Percentiles rank a stretch among this genome's conserved stretches.
phyloP scores from a whole-genome alignment of 2,888 invertebrate genomes.

The Hyles lineata region DNA sequence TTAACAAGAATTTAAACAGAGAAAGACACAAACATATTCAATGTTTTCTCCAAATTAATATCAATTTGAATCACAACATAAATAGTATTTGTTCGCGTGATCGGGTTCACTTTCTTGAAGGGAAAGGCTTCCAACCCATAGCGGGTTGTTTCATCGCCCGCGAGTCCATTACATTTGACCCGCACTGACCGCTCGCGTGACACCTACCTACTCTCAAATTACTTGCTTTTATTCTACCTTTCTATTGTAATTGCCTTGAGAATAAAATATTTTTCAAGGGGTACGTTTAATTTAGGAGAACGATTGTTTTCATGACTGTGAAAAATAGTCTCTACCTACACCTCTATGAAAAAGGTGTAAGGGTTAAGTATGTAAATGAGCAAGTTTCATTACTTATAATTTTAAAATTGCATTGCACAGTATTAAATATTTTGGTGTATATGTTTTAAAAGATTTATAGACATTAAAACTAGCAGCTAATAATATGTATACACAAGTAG shows the following conservation, averaged over 20 bases:
- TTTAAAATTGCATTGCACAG: no score
- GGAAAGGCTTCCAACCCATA: constrained; percentile 15
- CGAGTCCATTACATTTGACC: constrained; percentile 19
- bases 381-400: no score
- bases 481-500: neutral
- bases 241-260: neutral
- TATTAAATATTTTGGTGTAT: neutral
- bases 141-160: constrained; percentile 2
- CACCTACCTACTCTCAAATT: constrained; percentile 18
- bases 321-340: no score
- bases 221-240: constrained; percentile 10
- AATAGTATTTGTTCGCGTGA: neutral
- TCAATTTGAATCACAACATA: no score
- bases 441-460: neutral
- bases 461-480: neutral
- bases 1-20: no score
- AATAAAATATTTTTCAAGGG: neutral
- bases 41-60: no score
- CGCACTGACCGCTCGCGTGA: constrained; percentile 25
- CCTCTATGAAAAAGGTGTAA: no score
- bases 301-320: no score
- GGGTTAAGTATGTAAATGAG: no score
- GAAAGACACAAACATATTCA: no score
- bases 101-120: neutral
- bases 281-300: neutral